A percentile compares a stretch with the other conserved stretches of the same genome.
These are phyloP conservation scores for Empidonax alnorum DNA, from an alignment of 2,113 vertebrate genomes.

Conservation along the genomic window DNA sequence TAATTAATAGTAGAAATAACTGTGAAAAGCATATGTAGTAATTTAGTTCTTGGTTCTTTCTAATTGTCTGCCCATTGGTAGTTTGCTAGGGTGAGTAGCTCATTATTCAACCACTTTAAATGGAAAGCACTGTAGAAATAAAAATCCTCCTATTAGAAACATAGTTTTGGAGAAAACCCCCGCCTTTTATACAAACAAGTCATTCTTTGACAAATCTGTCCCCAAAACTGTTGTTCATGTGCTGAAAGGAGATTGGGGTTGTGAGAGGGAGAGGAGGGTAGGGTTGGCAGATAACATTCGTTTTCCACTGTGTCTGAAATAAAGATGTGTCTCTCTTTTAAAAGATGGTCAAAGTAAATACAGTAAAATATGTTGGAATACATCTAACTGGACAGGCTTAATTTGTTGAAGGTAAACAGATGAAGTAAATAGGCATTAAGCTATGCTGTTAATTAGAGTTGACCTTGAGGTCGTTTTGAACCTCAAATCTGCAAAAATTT, in stretches of 20 bases:
- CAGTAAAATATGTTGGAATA: not conserved
- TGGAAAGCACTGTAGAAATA: not conserved
- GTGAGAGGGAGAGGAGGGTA: not conserved
- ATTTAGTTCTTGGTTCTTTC: slow-evolving; percentile 51
- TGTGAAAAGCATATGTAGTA: slow-evolving; percentile 38
- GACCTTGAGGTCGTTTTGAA: not conserved
- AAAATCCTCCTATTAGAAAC: not conserved
- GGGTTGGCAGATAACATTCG: not conserved
- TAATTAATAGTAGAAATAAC: slow-evolving; percentile 57
- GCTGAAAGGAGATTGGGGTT: not conserved
- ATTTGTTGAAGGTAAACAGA: not conserved
- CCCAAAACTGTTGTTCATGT: not conserved
- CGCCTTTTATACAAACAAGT: not conserved
- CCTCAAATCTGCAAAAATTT: not conserved
- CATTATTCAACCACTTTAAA: slow-evolving; percentile 9
- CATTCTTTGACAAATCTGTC: not conserved
- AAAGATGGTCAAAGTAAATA: not conserved
- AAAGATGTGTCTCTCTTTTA: not conserved
- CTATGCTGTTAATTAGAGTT: not conserved
- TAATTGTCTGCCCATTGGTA: slow-evolving; percentile 45
- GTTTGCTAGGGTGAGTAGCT: slow-evolving; percentile 5
- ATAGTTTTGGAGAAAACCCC: not conserved
- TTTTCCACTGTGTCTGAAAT: not conserved
- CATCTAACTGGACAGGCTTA: not conserved
- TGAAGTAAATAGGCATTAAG: not conserved